phyloP scores from a whole-genome alignment of 2,888 invertebrate species.

The Amiota minor region DNA sequence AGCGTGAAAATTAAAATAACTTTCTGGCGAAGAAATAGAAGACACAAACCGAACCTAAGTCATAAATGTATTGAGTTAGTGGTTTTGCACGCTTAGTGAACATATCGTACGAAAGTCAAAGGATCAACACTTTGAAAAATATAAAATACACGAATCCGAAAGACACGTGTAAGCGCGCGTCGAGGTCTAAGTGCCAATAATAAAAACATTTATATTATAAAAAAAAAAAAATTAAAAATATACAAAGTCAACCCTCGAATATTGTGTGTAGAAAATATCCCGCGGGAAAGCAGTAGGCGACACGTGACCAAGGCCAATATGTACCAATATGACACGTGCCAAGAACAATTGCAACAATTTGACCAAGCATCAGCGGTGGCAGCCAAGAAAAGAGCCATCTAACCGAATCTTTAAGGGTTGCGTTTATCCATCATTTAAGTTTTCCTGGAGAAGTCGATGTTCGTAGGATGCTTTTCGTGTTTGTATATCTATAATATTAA shows the following conservation, averaged over 20 bases:
- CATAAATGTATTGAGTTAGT: conserved; percentile 67
- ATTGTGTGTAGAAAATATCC: conserved; percentile 39
- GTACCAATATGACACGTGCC: conserved; percentile 64
- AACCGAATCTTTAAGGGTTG: conserved; percentile 19
- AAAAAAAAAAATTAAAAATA: conserved; percentile 31
- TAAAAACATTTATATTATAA: conserved; percentile 45
- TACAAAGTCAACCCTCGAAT: conserved; percentile 37
- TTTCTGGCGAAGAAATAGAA: conserved; percentile 31
- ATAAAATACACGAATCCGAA: conserved; percentile 18
- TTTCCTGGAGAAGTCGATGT: conserved; percentile 33
- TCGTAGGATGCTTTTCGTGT: too few relatives aligned
- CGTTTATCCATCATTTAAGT: conserved; percentile 49
- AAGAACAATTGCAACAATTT: conserved; percentile 67
- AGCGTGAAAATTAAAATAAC: conserved; percentile 47
- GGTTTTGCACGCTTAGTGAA: conserved; percentile 45
- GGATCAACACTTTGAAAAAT: conserved; percentile 63
- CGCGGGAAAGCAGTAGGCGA: conserved; percentile 47
- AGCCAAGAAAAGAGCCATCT: conserved; percentile 50
- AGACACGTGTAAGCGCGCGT: conserved; percentile 44
- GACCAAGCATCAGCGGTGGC: conserved; percentile 37
- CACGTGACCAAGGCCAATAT: conserved; percentile 59
- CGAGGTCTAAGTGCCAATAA: conserved; percentile 59
- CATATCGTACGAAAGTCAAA: conserved; percentile 59
- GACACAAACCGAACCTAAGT: conserved; percentile 58
- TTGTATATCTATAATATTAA: too few relatives aligned